Percentiles rank a stretch among this genome's conserved stretches.
Evolutionary conservation across 1,140 invertebrate genomes (phyloP).

Genomic region (Glossosoma conforme): DNA sequence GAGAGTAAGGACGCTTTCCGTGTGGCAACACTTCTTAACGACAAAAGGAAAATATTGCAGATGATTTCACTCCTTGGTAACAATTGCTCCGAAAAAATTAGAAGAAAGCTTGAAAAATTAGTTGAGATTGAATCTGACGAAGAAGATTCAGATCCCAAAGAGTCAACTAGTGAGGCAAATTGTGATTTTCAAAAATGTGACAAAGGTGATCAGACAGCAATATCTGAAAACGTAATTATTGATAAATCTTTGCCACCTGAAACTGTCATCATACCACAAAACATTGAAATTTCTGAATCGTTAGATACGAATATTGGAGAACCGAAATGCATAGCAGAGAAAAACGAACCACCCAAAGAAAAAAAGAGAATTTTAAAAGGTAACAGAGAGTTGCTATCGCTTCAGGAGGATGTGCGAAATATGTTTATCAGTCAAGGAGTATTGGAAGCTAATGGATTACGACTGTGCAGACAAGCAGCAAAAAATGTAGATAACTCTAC

Average conservation of each 20-base stretch:
- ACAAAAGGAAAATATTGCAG: constrained; percentile 43
- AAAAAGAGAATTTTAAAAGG: constrained; percentile 35
- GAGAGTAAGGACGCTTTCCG: too few relatives aligned
- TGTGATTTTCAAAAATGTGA: too few relatives aligned
- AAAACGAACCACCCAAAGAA: constrained; percentile 12
- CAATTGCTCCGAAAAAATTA: constrained; percentile 41
- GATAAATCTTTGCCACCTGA: not conserved
- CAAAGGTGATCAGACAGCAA: too few relatives aligned
- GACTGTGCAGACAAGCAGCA: constrained; percentile 35
- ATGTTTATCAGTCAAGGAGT: constrained; percentile 53
- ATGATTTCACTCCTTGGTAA: too few relatives aligned
- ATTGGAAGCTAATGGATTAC: constrained; percentile 38
- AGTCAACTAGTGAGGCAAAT: too few relatives aligned
- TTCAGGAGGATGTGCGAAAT: constrained; percentile 63
- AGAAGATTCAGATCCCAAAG: too few relatives aligned
- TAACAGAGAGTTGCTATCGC: constrained; percentile 51
- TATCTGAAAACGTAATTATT: too few relatives aligned
- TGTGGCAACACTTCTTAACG: constrained; percentile 41
- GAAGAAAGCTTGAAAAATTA: constrained; percentile 40
- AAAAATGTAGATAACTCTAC: too few relatives aligned
- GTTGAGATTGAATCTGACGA: constrained; percentile 43
- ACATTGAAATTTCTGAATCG: not conserved
- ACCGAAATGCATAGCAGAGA: not conserved
- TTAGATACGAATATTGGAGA: not conserved
- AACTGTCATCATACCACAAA: not conserved